These are phyloP conservation scores for Heterochromis multidens DNA, from an alignment of 2,113 vertebrate genomes.

Conservation along the genomic window DNA sequence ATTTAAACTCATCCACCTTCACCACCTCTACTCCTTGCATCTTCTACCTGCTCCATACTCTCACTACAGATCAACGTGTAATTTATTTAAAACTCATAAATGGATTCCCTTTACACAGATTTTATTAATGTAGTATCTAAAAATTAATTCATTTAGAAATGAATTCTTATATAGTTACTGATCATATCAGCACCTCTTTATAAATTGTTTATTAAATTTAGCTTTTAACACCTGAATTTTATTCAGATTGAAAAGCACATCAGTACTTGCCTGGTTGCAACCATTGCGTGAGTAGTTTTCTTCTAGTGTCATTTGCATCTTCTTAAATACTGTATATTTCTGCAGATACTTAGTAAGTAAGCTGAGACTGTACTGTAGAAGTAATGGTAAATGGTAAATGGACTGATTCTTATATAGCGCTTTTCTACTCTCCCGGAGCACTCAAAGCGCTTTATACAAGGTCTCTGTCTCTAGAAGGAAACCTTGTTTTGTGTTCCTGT, in stretches of 20 bases:
- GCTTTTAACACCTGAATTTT: background rate
- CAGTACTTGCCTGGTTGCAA: background rate
- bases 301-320: fast-evolving
- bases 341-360: background rate
- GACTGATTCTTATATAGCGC: too few species aligned
- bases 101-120: too few species aligned
- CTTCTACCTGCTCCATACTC: background rate
- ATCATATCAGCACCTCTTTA: background rate
- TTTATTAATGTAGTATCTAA: background rate
- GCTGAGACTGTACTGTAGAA: too few species aligned
- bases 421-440: too few species aligned
- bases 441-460: too few species aligned
- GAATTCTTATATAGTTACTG: background rate
- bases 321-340: background rate
- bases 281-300: background rate
- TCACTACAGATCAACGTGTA: fast-evolving
- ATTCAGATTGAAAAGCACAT: background rate
- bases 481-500: too few species aligned
- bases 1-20: background rate
- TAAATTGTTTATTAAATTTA: background rate
- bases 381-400: too few species aligned
- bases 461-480: too few species aligned
- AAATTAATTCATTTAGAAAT: too few species aligned
- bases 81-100: too few species aligned
- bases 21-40: fast-evolving